Conservation (phyloP, 2,797 vertebrate species). For the Amblyopsis hoosieri region DNA sequence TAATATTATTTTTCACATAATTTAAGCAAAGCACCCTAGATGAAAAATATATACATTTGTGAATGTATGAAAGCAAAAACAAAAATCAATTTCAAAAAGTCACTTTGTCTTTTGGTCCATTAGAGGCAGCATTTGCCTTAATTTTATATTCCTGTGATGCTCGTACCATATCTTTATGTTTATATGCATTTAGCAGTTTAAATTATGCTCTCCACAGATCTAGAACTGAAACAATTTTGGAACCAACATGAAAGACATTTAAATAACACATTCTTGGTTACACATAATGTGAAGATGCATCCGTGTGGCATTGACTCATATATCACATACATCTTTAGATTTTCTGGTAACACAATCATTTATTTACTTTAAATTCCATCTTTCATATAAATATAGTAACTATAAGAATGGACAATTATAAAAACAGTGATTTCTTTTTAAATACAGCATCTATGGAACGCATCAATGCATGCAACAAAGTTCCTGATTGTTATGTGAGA, state of each 20-base stretch:
- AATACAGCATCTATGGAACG: slow-evolving; percentile 86
- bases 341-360: slow-evolving; percentile 64
- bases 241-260: not conserved
- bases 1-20: slow-evolving; percentile 18
- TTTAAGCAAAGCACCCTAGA: slow-evolving; percentile 17
- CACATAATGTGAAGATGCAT: too few relatives aligned
- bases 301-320: slow-evolving; percentile 15
- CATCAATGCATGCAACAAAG: slow-evolving; percentile 87
- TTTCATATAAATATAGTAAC: slow-evolving; percentile 71
- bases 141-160: slow-evolving; percentile 6
- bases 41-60: slow-evolving; percentile 42
- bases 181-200: slow-evolving; percentile 2
- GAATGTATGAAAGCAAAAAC: slow-evolving; percentile 9
- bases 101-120: slow-evolving; percentile 1
- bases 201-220: not conserved
- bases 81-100: slow-evolving; percentile 16
- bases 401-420: slow-evolving; percentile 62
- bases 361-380: slow-evolving; percentile 67
- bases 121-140: not conserved
- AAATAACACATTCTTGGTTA: not conserved
- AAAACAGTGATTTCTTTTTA: slow-evolving; percentile 72
- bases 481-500: slow-evolving; percentile 87
- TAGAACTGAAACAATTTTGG: too few relatives aligned
- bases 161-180: not conserved
- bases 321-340: slow-evolving; percentile 56